A percentile compares a stretch with the other conserved stretches of the same genome.
Evolutionary conservation across 2,797 vertebrate species (phyloP).

Genomic region (Okamejei kenojei): DNA sequence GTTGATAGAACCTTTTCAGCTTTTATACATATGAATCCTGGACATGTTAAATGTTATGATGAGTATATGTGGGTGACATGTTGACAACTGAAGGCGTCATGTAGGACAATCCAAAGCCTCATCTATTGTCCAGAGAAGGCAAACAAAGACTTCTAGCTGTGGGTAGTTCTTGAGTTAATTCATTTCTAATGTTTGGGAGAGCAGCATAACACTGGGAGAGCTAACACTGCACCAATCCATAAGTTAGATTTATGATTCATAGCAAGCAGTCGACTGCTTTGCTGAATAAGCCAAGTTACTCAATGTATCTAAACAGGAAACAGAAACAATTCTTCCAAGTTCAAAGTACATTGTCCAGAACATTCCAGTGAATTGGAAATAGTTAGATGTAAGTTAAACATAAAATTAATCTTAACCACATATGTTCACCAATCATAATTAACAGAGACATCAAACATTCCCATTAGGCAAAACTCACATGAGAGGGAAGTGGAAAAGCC

Average conservation of each 20-base stretch:
- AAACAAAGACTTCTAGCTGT: background rate
- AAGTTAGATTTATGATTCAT: too few species aligned
- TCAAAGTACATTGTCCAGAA: too few species aligned
- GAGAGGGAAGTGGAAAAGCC: background rate
- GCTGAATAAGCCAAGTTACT: too few species aligned
- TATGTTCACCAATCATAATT: too few species aligned
- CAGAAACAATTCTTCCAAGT: too few species aligned
- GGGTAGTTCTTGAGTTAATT: background rate
- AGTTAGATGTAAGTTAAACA: too few species aligned
- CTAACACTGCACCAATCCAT: too few species aligned
- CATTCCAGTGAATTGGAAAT: too few species aligned
- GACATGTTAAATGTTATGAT: background rate
- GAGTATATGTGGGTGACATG: constrained; percentile 8
- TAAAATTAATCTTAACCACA: too few species aligned
- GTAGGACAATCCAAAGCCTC: background rate
- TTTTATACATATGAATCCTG: background rate
- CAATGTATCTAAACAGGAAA: too few species aligned
- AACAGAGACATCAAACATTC: background rate
- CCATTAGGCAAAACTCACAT: background rate
- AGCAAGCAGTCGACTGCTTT: too few species aligned
- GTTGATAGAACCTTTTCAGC: background rate
- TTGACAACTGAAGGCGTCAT: background rate
- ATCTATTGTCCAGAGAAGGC: background rate
- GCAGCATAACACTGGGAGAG: background rate
- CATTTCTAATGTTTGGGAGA: background rate